Evolutionary conservation across 2,888 invertebrate species (phyloP).

Genomic region (Hofmannophila pseudospretella): DNA sequence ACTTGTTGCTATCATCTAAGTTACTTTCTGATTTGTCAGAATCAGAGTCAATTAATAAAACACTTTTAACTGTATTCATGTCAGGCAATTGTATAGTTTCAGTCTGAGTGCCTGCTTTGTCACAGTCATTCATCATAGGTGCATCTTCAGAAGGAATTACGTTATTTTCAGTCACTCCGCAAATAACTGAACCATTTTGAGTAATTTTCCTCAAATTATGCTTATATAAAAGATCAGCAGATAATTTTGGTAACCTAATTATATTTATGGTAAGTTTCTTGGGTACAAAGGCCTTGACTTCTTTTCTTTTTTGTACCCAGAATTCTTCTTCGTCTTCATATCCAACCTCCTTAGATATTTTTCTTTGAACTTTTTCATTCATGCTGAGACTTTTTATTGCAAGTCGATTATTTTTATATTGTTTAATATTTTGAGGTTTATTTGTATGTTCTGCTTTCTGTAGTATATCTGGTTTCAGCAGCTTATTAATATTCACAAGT

Average conservation of each 20-base stretch:
- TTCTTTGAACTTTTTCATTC: conserved; percentile 6
- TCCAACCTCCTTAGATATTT: conserved; percentile 12
- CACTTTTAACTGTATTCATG: conserved; percentile 27
- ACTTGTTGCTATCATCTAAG: background rate
- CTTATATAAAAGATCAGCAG: conserved; percentile 30
- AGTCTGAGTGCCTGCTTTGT: background rate
- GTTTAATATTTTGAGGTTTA: conserved; percentile 2
- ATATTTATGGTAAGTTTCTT: conserved; percentile 45
- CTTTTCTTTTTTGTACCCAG: conserved; percentile 36
- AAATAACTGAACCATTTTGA: conserved; percentile 32
- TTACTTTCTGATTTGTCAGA: conserved; percentile 18
- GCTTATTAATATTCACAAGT: conserved; percentile 58
- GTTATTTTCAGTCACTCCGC: conserved; percentile 23
- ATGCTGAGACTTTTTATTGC: conserved; percentile 7
- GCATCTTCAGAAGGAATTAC: too few species aligned
- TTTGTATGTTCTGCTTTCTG: conserved; percentile 9
- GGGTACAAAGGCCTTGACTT: conserved; percentile 45
- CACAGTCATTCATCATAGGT: too few species aligned
- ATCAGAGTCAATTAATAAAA: conserved; percentile 32
- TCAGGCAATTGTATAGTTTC: conserved; percentile 1
- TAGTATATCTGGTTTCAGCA: conserved; percentile 49
- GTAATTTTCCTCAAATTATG: conserved; percentile 43
- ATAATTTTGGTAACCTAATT: conserved; percentile 38
- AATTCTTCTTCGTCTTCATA: conserved; percentile 19
- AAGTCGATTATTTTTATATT: conserved; percentile 13